Evolutionary conservation across 2,113 vertebrate species (phyloP).

Genomic region (Herpailurus yagouaroundi): DNA sequence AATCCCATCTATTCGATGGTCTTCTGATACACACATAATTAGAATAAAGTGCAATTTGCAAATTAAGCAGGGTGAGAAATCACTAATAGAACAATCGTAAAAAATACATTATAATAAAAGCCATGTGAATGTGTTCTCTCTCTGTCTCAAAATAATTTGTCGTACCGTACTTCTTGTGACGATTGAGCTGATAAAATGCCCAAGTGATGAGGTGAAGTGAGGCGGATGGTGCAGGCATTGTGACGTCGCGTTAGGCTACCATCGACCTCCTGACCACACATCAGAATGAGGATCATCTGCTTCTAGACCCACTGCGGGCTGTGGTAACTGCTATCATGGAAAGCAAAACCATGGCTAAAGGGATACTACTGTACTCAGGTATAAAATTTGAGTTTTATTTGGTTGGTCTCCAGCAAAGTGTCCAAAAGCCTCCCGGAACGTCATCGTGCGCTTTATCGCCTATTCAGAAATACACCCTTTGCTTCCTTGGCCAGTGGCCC

Average conservation of each 20-base stretch:
- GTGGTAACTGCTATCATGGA: neutral
- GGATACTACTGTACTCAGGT: neutral
- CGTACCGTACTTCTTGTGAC: neutral
- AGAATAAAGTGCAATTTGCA: neutral
- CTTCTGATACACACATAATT: neutral
- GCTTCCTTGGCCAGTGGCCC: neutral
- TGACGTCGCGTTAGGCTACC: neutral
- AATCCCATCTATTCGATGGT: neutral
- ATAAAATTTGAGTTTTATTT: neutral
- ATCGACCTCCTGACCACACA: neutral
- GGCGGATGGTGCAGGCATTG: neutral
- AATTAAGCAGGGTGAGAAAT: neutral
- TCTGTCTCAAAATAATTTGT: neutral
- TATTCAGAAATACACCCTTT: neutral
- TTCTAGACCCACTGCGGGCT: neutral
- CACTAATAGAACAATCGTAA: neutral
- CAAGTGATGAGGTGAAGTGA: neutral
- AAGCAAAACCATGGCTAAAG: neutral
- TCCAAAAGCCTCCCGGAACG: neutral
- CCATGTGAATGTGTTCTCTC: neutral
- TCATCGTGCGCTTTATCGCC: neutral
- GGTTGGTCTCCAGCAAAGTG: neutral
- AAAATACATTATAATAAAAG: neutral
- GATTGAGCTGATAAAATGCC: neutral
- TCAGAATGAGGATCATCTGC: neutral